Base-by-base conservation (phyloP, 2,797 vertebrate genomes). In the Coilia nasus region DNA sequence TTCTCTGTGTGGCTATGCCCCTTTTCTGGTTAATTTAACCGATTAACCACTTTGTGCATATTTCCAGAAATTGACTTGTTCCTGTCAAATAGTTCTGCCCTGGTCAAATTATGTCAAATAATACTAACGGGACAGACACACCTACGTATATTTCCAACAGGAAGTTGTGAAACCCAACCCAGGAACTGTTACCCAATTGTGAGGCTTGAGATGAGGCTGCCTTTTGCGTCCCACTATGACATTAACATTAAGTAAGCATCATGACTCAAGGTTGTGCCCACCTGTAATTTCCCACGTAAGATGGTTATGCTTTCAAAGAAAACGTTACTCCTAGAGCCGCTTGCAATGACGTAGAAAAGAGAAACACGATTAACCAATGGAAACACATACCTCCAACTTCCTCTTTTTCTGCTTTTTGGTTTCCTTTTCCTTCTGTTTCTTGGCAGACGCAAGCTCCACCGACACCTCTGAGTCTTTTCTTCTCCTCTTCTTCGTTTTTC, bases 401-500 rank as follows among this genome's bases (percentile, higher is more conserved):
- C 90, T 90, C 86, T 95, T 96, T 90, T 85, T 94, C 89, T 92
- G 92, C 57, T 95, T 96, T 90, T 93, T 95, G 83, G 90, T 83
- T 0, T 89, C 92, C 17, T 88, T 92, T 62, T 95, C 94, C 87
- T 96, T 95, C 85, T 90, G 93, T 46, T 94, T 95, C 71, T 95
- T 94, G 0, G 87, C 82, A 28, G 85, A 88, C 60, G 89, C 91
- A n/a, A 93, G 81, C 67, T 95, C 94, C 6, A 93, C 83, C 57
- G 50, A 54, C 50, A 95, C 95, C 84, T 95, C 94, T 86, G 95
- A 95, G 84, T 96, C 94, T 91, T 94, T 96, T 23, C 93, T 93
- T 84, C 92, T 94, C 88, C 92, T 93, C 91, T 95, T 96, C 89
- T 94, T 95, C 86, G 89, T 94, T 86, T 93, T 94, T 7, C 85